Evolutionary conservation across 2,888 invertebrate species (phyloP).

Genomic region (Hydriomena furcata): DNA sequence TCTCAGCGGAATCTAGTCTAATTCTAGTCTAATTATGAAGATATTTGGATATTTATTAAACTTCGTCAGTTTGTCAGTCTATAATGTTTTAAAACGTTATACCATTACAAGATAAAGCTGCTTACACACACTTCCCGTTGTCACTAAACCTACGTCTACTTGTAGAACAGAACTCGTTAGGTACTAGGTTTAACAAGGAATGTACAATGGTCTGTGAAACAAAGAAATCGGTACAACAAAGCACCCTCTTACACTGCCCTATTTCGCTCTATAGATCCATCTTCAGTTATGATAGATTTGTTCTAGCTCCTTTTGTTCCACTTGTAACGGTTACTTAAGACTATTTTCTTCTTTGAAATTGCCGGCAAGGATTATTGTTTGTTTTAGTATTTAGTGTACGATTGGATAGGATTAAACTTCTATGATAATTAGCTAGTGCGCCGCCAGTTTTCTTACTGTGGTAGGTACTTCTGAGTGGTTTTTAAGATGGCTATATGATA

Average conservation of each 20-base stretch:
- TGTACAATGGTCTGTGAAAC: slow-evolving; percentile 14
- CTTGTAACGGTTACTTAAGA: slow-evolving; percentile 11
- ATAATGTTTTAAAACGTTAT: no score
- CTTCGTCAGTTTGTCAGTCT: no score
- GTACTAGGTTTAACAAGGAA: slow-evolving; percentile 6
- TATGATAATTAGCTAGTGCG: no score
- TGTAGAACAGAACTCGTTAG: slow-evolving; percentile 10
- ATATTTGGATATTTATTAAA: no score
- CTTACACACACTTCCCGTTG: no score
- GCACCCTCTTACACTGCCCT: slow-evolving; percentile 12
- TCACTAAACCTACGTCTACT: neutral
- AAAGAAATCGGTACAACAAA: slow-evolving; percentile 23
- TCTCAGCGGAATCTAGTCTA: no score
- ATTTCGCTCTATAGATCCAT: slow-evolving; percentile 13
- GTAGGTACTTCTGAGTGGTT: no score
- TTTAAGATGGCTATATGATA: no score
- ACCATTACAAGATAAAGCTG: neutral
- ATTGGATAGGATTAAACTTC: neutral
- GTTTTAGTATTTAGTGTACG: slow-evolving; percentile 6
- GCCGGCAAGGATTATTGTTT: slow-evolving; percentile 3
- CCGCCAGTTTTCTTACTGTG: no score
- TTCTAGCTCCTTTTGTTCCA: slow-evolving; percentile 5
- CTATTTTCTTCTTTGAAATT: slow-evolving; percentile 6
- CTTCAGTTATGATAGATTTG: slow-evolving; percentile 12
- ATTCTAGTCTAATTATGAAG: no score